These are phyloP conservation scores for Circaetus cinerascens DNA, from an alignment of 2,113 vertebrate species.

Conservation along the genomic window DNA sequence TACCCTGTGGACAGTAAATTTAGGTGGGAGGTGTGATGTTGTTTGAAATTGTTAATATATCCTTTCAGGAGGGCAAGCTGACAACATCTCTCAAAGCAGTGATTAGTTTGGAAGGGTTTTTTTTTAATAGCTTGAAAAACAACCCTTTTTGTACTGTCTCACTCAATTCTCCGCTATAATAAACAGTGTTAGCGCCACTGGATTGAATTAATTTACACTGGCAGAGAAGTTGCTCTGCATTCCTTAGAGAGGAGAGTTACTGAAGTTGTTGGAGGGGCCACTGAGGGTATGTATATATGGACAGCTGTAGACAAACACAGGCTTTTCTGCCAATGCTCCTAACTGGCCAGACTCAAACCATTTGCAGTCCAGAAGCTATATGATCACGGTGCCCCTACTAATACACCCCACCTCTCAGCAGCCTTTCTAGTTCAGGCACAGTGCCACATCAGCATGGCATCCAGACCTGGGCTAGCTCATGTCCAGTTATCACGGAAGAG, in stretches of 20 bases:
- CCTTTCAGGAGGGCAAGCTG: background rate
- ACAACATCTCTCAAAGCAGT: background rate
- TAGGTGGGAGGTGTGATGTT: background rate
- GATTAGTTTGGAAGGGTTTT: background rate
- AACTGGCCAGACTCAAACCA: background rate
- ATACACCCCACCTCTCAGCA: background rate
- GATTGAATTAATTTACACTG: background rate
- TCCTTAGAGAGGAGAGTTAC: background rate
- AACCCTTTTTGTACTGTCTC: background rate
- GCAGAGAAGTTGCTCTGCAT: background rate
- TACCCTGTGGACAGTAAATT: background rate
- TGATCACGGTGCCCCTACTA: rapidly evolving
- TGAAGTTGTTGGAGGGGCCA: background rate
- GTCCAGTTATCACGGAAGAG: background rate
- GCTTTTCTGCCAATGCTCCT: background rate
- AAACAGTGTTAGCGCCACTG: background rate
- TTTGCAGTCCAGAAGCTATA: background rate
- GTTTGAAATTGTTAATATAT: background rate
- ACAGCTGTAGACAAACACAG: background rate
- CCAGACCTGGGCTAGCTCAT: background rate
- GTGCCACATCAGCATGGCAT: background rate
- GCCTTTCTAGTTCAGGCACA: background rate
- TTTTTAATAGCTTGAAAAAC: background rate
- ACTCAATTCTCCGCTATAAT: background rate
- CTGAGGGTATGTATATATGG: rapidly evolving